These are phyloP conservation scores for Eilema depressum DNA, from an alignment of 2,888 invertebrate species.

Conservation along the genomic window DNA sequence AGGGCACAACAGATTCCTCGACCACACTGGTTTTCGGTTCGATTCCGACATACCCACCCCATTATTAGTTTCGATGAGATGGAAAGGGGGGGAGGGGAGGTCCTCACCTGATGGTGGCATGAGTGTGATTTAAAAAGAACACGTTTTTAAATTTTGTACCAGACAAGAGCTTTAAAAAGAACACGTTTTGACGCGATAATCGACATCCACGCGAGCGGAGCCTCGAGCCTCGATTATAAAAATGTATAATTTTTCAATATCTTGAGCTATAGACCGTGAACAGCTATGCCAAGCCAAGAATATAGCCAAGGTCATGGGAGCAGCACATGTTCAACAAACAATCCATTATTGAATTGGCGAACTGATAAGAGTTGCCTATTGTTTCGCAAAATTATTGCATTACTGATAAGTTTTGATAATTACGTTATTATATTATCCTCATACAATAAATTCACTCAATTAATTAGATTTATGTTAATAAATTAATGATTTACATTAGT, in stretches of 20 bases:
- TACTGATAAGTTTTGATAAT: slow-evolving; percentile 2
- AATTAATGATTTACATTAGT: not conserved
- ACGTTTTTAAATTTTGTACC: too few relatives aligned
- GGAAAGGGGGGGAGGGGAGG: too few relatives aligned
- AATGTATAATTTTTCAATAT: not conserved
- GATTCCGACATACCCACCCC: too few relatives aligned
- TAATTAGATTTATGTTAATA: not conserved
- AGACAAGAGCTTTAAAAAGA: too few relatives aligned
- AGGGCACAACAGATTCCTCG: too few relatives aligned
- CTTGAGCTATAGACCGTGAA: not conserved
- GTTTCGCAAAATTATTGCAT: slow-evolving; percentile 8
- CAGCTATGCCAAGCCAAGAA: not conserved
- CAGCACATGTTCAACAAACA: not conserved
- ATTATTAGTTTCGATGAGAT: too few relatives aligned
- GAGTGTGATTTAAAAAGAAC: too few relatives aligned
- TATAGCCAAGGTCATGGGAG: not conserved
- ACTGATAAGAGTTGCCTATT: slow-evolving; percentile 1
- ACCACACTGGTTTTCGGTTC: too few relatives aligned
- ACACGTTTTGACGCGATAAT: too few relatives aligned
- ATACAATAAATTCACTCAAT: not conserved
- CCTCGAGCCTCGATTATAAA: not conserved
- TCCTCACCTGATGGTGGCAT: too few relatives aligned
- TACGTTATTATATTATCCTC: not conserved
- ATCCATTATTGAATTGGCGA: not conserved
- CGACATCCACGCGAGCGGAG: too few relatives aligned